Percentiles rank a stretch among this genome's conserved stretches.
phyloP scores from a whole-genome alignment of 1,140 invertebrate species.

The Colletes gigas region DNA sequence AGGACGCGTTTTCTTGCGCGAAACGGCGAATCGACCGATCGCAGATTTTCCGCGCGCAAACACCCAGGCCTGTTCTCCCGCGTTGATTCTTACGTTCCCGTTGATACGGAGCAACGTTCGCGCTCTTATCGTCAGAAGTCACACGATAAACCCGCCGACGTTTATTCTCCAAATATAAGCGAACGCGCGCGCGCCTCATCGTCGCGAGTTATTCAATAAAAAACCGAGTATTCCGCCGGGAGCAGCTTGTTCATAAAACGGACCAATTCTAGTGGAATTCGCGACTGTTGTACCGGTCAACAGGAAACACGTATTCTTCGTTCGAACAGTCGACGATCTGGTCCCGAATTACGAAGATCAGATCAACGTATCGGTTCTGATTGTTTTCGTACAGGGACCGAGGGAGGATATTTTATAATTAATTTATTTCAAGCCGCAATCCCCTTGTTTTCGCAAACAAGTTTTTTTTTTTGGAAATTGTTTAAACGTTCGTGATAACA shows the following conservation, averaged over 20 bases:
- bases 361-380: no score
- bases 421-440: no score
- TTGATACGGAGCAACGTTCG: conserved; percentile 60
- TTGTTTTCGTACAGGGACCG: no score
- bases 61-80: neutral
- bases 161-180: conserved; percentile 58
- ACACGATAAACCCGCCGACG: conserved; percentile 64
- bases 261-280: neutral
- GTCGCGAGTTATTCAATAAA: conserved; percentile 24
- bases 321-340: no score
- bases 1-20: neutral
- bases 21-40: conserved; percentile 35
- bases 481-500: no score
- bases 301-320: no score
- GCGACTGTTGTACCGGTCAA: no score
- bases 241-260: no score
- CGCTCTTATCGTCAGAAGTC: conserved; percentile 61
- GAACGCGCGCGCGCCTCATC: neutral
- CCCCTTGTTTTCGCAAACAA: no score
- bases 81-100: conserved; percentile 55
- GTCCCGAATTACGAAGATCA: no score
- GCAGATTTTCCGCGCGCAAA: conserved; percentile 53
- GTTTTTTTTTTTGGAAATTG: no score
- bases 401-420: no score
- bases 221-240: conserved; percentile 12